Evolutionary conservation across 2,888 invertebrate species (phyloP), one percentile per base, ranked within the genome.

Genomic region (Bellardia bayeri): DNA sequence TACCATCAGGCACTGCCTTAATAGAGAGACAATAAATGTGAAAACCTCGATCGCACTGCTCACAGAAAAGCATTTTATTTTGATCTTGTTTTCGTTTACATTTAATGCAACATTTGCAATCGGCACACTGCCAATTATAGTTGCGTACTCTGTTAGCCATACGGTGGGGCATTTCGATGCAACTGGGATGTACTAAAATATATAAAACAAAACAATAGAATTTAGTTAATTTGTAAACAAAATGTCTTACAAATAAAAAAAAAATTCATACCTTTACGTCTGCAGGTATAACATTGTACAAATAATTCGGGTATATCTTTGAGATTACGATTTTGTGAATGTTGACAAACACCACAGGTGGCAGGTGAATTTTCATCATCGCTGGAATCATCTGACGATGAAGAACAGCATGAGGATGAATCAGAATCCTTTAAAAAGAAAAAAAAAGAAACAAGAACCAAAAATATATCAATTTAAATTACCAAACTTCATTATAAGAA

Each of bases 61-160:
- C 98, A 94, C 98, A 99, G 94, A 97, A 98, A 91, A 98, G 95
- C 97, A 98, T 98, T 94, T 97, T 97, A 92, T 97, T 97, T 94
- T 97, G 97, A 93, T 97, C 97, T 89, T 96, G 96, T 51, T 97
- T 96, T 92, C 96, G 96, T 90, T 95, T 95, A 94, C 98, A 99
- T 89, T 96, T 95, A 88, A 96, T 96, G 94, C 99, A 99, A 71
- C 96, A 96, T 94, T 98, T 98, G 94, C 98, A 99, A 90, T 98
- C 98, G 90, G 97, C 97, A 93, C 98, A 99, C 94, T 97, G 97
- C 99, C 98, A 99, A 91, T 96, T 95, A 94, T 99, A 99, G 89
- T 96, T 96, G 91, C 96, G 96, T 88, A 98, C 97, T 90, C 97
- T 96, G 88, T 96, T 95, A 89, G 97, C 95, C 96, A 98, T 98